Conservation (phyloP, 2,888 invertebrate genomes). For the Polyommatus iphigenia region DNA sequence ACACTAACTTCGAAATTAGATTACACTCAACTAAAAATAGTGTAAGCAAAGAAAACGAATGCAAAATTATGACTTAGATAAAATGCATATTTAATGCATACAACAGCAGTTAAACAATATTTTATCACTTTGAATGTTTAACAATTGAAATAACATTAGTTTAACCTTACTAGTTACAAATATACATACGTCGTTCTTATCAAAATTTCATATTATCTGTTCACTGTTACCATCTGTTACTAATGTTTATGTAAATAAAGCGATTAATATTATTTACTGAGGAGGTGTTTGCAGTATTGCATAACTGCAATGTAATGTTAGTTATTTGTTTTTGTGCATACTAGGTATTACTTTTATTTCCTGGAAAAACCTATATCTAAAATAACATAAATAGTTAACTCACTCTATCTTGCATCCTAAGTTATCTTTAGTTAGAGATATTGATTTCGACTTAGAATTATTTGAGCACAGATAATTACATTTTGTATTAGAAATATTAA, state of each 20-base stretch:
- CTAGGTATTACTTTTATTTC: no score
- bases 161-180: background rate
- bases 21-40: no score
- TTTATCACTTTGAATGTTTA: background rate
- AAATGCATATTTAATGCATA: no score
- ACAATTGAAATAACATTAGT: background rate
- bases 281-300: background rate
- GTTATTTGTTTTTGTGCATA: background rate
- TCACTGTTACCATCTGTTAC: background rate
- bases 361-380: no score
- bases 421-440: no score
- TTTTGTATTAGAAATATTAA: no score
- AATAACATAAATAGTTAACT: no score
- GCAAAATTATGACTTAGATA: background rate
- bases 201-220: constrained; percentile 8
- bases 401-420: no score
- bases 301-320: background rate
- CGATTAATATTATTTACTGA: background rate
- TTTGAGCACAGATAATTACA: no score
- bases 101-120: background rate
- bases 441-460: background rate
- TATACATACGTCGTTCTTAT: background rate
- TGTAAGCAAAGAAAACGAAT: no score
- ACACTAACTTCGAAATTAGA: no score
- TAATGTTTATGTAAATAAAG: background rate